phyloP scores from a whole-genome alignment of 1,140 invertebrate genomes.

The Dendroctonus ponderosae region DNA sequence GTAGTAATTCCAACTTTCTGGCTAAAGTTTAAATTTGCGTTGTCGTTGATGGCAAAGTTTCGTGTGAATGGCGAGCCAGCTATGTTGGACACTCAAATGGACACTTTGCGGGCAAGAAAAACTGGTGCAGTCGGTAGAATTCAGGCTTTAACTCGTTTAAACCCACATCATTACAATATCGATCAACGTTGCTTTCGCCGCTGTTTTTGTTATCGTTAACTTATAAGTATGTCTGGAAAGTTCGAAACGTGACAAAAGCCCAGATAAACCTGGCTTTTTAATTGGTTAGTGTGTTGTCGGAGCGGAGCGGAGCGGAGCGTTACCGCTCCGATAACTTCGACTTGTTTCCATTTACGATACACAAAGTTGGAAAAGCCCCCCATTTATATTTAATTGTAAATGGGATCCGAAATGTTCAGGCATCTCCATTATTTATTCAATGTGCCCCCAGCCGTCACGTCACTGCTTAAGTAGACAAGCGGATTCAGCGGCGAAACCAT shows the following conservation, averaged over 20 bases:
- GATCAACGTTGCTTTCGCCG: not conserved
- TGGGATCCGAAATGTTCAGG: not conserved
- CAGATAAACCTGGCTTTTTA: constrained; percentile 15
- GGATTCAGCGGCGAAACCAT: too few species aligned
- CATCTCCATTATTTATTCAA: constrained; percentile 10
- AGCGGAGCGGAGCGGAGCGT: constrained; percentile 1
- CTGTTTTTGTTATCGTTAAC: constrained; percentile 16
- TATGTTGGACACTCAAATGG: too few species aligned
- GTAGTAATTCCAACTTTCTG: too few species aligned
- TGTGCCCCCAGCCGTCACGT: not conserved
- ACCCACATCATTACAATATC: too few species aligned
- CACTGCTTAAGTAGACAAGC: too few species aligned
- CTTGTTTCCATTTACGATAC: constrained; percentile 18
- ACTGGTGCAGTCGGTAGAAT: too few species aligned
- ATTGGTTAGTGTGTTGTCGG: constrained; percentile 17
- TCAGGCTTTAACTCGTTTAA: too few species aligned
- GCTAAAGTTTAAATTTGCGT: too few species aligned
- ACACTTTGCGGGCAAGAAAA: too few species aligned
- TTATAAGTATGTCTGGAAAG: constrained; percentile 19
- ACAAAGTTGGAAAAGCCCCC: constrained; percentile 10
- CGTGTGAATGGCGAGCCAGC: too few species aligned
- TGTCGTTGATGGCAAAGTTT: too few species aligned
- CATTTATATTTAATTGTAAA: constrained; percentile 22
- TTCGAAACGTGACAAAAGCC: constrained; percentile 13
- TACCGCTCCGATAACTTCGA: constrained; percentile 16